phyloP scores from a whole-genome alignment of 2,113 vertebrate genomes.

The Leptodactylus fuscus region DNA sequence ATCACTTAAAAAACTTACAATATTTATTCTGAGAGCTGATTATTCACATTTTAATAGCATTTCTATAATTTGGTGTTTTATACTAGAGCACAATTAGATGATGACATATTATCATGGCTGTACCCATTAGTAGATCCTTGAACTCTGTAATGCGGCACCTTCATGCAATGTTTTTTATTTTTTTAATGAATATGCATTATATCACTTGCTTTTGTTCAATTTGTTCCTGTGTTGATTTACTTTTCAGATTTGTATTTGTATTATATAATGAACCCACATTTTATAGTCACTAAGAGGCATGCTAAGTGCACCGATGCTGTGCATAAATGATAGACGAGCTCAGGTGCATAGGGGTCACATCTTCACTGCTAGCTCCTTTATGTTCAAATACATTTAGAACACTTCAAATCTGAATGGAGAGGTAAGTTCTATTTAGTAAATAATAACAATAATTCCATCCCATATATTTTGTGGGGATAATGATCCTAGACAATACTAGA shows the following conservation, averaged over 20 bases:
- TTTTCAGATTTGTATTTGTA: neutral
- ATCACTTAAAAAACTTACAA: conserved; percentile 34
- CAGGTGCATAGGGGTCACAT: neutral
- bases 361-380: too few species aligned
- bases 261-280: neutral
- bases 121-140: neutral
- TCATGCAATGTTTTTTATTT: conserved; percentile 2
- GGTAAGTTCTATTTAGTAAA: too few species aligned
- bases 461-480: too few species aligned
- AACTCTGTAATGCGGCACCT: conserved; percentile 3
- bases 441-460: too few species aligned
- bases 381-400: too few species aligned
- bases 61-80: conserved; percentile 18
- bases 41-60: conserved; percentile 48
- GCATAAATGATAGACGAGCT: neutral
- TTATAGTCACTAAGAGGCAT: neutral
- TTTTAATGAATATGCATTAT: conserved; percentile 41
- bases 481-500: too few species aligned
- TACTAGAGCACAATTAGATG: conserved; percentile 31
- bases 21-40: neutral
- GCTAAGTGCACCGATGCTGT: neutral
- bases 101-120: conserved; percentile 4
- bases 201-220: conserved; percentile 46
- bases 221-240: neutral
- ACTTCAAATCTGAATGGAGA: too few species aligned